Evolutionary conservation across 2,797 vertebrate genomes (phyloP).

Genomic region (Eulemur mongoz): DNA sequence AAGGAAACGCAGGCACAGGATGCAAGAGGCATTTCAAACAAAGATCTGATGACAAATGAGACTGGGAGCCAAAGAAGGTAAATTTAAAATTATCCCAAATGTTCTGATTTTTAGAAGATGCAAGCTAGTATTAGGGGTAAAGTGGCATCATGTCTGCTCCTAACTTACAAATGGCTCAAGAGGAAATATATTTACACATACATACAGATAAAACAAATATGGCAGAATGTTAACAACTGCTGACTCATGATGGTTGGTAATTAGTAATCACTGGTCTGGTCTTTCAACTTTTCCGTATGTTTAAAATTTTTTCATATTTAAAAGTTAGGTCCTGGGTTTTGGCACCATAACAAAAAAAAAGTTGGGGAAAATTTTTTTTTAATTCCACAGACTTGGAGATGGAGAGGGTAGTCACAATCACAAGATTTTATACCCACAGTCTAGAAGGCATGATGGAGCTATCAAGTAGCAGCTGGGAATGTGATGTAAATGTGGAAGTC

Average conservation of each 20-base stretch:
- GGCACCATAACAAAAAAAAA: not conserved
- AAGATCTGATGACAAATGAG: not conserved
- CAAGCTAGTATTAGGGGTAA: not conserved
- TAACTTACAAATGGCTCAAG: not conserved
- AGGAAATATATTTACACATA: not conserved
- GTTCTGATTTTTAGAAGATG: not conserved
- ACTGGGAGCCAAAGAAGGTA: not conserved
- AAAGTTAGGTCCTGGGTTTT: not conserved
- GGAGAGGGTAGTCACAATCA: not conserved
- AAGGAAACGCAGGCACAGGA: not conserved
- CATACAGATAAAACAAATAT: not conserved
- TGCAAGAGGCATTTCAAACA: not conserved
- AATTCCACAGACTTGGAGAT: not conserved
- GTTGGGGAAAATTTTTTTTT: not conserved
- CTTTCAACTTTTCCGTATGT: not conserved
- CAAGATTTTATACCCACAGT: not conserved
- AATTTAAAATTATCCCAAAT: not conserved
- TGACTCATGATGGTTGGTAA: not conserved
- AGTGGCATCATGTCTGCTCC: not conserved
- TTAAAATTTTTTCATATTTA: constrained; percentile 6
- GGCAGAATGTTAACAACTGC: not conserved
- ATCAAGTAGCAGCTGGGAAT: not conserved
- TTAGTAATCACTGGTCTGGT: not conserved
- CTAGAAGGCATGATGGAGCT: not conserved
- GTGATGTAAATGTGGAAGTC: not conserved